These are phyloP conservation scores for Limonius californicus DNA, from an alignment of 1,140 invertebrate species.

Conservation along the genomic window DNA sequence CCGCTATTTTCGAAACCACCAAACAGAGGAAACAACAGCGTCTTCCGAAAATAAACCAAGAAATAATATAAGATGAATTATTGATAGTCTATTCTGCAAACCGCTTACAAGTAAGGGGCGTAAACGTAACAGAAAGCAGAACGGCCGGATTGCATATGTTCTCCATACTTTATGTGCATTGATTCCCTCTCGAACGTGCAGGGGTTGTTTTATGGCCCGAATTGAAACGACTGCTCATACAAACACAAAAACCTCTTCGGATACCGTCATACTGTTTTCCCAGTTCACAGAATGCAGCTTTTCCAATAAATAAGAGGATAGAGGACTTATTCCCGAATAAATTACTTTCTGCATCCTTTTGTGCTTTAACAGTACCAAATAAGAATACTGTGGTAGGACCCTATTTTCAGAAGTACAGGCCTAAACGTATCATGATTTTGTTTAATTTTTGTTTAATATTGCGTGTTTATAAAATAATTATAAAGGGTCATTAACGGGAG, in stretches of 20 bases:
- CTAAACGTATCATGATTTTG: too few relatives aligned
- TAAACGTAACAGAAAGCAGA: constrained; percentile 25
- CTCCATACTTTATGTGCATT: constrained; percentile 34
- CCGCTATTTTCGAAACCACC: too few relatives aligned
- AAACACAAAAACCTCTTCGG: constrained; percentile 1
- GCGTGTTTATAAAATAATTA: too few relatives aligned
- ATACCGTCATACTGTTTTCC: background rate
- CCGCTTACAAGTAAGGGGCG: constrained; percentile 27
- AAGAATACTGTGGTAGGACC: too few relatives aligned
- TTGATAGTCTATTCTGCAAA: constrained; percentile 26
- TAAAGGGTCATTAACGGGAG: too few relatives aligned
- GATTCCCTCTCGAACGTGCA: constrained; percentile 25
- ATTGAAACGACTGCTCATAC: constrained; percentile 16
- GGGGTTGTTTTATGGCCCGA: constrained; percentile 28
- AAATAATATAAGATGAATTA: constrained; percentile 30
- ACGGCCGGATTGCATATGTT: constrained; percentile 31
- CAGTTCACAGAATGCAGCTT: background rate
- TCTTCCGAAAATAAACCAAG: background rate
- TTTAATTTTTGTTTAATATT: too few relatives aligned
- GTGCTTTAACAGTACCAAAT: too few relatives aligned
- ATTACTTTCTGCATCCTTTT: too few relatives aligned
- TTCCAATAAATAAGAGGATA: background rate
- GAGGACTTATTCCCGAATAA: too few relatives aligned
- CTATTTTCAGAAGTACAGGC: too few relatives aligned
- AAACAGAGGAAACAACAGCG: too few relatives aligned